Conservation (phyloP, 2,113 vertebrate species). For the Enhydra lutris region DNA sequence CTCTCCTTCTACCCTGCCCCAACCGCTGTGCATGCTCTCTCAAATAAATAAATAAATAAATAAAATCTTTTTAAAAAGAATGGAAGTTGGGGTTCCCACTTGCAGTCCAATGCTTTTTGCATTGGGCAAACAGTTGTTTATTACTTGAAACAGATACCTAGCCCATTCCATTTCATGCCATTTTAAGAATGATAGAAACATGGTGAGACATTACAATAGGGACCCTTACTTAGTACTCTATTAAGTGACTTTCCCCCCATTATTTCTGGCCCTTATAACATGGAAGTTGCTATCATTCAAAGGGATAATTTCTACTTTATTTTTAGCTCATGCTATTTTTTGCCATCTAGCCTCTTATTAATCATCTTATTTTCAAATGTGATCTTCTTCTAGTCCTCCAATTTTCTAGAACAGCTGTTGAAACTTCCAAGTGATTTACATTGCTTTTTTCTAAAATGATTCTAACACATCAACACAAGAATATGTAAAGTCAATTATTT, state of each 20-base stretch:
- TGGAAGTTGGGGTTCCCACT: not conserved
- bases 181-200: slow-evolving; percentile 28
- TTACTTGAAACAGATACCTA: not conserved
- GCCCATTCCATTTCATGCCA: not conserved
- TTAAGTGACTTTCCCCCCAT: not conserved
- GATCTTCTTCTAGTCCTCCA: not conserved
- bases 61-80: not conserved
- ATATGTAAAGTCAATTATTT: not conserved
- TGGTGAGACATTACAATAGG: not conserved
- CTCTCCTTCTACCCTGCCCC: not conserved
- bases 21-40: not conserved
- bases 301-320: slow-evolving; percentile 13
- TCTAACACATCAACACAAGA: not conserved
- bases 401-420: not conserved
- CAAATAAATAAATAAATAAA: not conserved
- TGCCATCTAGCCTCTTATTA: not conserved
- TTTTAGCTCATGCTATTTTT: slow-evolving; percentile 9
- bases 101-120: not conserved
- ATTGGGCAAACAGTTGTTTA: not conserved
- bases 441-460: not conserved
- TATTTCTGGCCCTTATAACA: not conserved
- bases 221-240: slow-evolving; percentile 15
- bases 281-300: not conserved
- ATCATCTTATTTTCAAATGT: slow-evolving; percentile 28
- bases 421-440: slow-evolving; percentile 25